These are phyloP conservation scores for Noctua janthina DNA, from an alignment of 2,888 invertebrate genomes.

Conservation along the genomic window DNA sequence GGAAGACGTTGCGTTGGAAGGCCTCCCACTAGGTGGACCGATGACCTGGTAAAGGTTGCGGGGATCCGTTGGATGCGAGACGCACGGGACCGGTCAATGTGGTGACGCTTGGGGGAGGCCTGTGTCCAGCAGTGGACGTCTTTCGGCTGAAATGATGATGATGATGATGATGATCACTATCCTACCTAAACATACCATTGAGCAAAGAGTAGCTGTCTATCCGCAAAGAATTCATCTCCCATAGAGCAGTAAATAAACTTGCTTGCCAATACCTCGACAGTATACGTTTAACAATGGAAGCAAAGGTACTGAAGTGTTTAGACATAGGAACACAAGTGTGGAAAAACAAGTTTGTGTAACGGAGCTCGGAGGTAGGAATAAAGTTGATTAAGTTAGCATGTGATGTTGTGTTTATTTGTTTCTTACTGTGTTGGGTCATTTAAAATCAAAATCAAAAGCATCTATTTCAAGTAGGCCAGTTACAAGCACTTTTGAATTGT, in stretches of 20 bases:
- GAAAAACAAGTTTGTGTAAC: constrained; percentile 35
- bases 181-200: background rate
- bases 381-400: constrained; percentile 13
- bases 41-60: too few relatives aligned
- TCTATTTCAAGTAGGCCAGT: too few relatives aligned
- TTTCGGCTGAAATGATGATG: too few relatives aligned
- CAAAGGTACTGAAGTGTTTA: constrained; percentile 44
- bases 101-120: too few relatives aligned
- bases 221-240: constrained; percentile 23
- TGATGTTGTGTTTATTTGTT: background rate
- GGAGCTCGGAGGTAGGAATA: constrained; percentile 8
- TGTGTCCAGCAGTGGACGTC: too few relatives aligned
- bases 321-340: constrained; percentile 40
- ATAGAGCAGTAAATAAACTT: constrained; percentile 50
- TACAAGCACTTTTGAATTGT: too few relatives aligned
- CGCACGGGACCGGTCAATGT: too few relatives aligned
- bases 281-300: constrained; percentile 37
- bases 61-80: too few relatives aligned
- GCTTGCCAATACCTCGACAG: constrained; percentile 30
- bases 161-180: background rate
- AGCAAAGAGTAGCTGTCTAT: constrained; percentile 16
- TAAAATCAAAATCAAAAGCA: background rate
- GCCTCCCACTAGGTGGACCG: too few relatives aligned
- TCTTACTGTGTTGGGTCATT: background rate
- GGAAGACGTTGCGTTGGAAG: too few relatives aligned